Evolutionary conservation across 2,113 vertebrate species (phyloP), one percentile per base, ranked within the genome.

Genomic region (Nothocercus julius): DNA sequence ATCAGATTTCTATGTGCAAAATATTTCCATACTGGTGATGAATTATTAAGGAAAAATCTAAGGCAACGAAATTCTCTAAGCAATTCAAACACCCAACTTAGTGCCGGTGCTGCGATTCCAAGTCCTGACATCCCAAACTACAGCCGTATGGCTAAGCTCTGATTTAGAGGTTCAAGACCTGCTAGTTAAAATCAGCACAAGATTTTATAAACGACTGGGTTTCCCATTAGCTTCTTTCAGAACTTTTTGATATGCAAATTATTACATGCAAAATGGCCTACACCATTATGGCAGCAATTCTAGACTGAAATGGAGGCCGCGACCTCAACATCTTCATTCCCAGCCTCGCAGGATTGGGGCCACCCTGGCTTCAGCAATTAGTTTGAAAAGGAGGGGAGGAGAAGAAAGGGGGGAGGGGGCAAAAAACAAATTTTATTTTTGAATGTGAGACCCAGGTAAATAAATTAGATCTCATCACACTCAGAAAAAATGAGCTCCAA

Each of bases 231-330:
- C 56, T 93, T 87, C 49, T 69, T 82, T 44, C 54, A 13, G n/a
- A 82, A 88, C 74, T 92, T 96, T 96, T 92, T 96, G 93, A 82
- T 89, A 94, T 90, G 88, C 28, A 93, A 96, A 94, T 88, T 54
- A 24, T 40, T 73, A 89, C 93, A 93, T n/a, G 85, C 66, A 82
- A 6, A 14, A 53, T 51, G 83, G 89, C 62, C 70, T 12, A 11
- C 27, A 45, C 70, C 49, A 79, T 80, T 84, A 63, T 30, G 40
- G 77, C 62, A 93, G 88, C 92, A 88, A 74, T 49, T 76, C 56
- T 9, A 66, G 74, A 30, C 44, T 84, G 90, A 87, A 22, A 85
- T 2, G 75, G 85, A 85, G 85, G 86, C 88, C 63, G 9, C 2
- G 32, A 87, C 66, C 90, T 13, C 27, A 54, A 38, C 69, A 44